phyloP scores from a whole-genome alignment of 2,797 vertebrate species.

The Paedocypris micromegethes region DNA sequence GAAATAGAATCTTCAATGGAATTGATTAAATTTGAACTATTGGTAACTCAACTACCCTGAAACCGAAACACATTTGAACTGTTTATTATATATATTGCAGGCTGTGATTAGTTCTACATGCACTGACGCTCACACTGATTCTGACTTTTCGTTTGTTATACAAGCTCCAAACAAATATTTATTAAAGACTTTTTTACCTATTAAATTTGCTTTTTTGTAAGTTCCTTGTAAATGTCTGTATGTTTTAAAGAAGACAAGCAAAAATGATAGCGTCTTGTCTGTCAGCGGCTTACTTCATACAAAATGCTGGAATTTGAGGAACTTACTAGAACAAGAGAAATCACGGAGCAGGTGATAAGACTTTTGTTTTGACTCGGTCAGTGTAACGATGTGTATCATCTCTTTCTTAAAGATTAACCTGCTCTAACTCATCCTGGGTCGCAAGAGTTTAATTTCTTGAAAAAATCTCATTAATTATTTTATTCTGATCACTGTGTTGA shows the following conservation, averaged over 20 bases:
- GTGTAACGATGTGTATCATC: conserved; percentile 27
- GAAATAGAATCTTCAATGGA: too few species aligned
- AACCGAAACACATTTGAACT: too few species aligned
- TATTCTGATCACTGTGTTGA: too few species aligned
- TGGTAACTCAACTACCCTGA: too few species aligned
- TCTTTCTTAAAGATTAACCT: conserved; percentile 29
- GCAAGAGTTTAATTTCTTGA: conserved; percentile 20
- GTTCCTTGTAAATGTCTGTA: neutral
- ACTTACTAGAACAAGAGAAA: conserved; percentile 3
- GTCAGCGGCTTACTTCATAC: conserved; percentile 16
- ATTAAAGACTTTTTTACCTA: conserved; percentile 94
- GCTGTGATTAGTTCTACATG: conserved; percentile 54
- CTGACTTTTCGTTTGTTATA: conserved; percentile 78
- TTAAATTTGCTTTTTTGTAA: conserved; percentile 43
- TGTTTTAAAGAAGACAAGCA: neutral
- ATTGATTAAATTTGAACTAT: too few species aligned
- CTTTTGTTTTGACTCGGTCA: conserved; percentile 21
- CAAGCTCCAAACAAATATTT: conserved; percentile 76
- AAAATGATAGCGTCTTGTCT: neutral
- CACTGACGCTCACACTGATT: conserved; percentile 78
- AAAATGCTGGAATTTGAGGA: conserved; percentile 1
- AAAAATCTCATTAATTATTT: neutral
- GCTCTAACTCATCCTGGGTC: conserved; percentile 11
- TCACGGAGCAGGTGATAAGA: conserved; percentile 1
- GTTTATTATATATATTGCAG: neutral